Conservation (phyloP, 92 coral and sea anemone genomes). For the Palythoa caribaeorum region DNA sequence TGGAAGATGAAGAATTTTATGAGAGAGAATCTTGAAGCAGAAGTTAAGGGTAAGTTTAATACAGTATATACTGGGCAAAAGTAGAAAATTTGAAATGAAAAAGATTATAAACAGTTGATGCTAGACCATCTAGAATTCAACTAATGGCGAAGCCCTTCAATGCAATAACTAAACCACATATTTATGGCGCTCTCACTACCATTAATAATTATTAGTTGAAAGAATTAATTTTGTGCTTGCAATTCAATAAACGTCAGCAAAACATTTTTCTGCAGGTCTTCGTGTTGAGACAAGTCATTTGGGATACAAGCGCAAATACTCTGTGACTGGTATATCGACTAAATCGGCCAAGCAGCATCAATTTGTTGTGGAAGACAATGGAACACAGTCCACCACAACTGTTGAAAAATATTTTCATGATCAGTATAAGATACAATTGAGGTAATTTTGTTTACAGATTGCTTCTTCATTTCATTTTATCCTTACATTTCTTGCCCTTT, state of each 20-base stretch:
- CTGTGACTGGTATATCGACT: constrained; percentile 67
- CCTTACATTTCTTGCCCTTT: too few species aligned
- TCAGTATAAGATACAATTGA: constrained; percentile 60
- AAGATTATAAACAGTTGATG: too few species aligned
- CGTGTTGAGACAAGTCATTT: constrained; percentile 78
- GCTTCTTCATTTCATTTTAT: too few species aligned
- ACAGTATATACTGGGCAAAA: neutral
- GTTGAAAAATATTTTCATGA: constrained; percentile 81
- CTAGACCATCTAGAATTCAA: too few species aligned
- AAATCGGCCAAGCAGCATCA: constrained; percentile 59
- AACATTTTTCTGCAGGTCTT: constrained; percentile 58
- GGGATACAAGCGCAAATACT: constrained; percentile 77
- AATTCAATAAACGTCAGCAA: neutral
- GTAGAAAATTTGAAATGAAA: neutral
- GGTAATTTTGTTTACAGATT: constrained; percentile 49
- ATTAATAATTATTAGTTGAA: neutral
- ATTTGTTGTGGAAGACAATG: constrained; percentile 64
- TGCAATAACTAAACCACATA: too few species aligned
- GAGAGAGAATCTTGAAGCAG: constrained; percentile 26
- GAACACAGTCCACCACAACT: constrained; percentile 51
- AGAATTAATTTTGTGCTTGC: too few species aligned
- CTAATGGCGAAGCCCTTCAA: too few species aligned
- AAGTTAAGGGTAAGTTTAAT: constrained; percentile 12
- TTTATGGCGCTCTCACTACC: too few species aligned
- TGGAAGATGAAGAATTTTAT: constrained; percentile 1